phyloP scores from a whole-genome alignment of 2,888 invertebrate genomes.

The Nasonovia ribisnigri region DNA sequence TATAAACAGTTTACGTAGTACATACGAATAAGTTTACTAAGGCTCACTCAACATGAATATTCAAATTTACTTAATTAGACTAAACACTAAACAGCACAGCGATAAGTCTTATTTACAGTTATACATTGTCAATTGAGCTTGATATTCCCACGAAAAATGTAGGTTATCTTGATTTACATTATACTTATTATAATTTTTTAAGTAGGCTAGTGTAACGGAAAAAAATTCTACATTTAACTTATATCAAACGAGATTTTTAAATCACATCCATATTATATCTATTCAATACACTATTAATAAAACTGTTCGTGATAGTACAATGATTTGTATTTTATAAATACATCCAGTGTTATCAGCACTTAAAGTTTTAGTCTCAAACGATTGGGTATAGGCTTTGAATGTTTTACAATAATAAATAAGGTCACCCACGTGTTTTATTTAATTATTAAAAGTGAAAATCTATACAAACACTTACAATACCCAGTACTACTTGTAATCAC shows the following conservation, averaged over 20 bases:
- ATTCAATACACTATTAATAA: not conserved
- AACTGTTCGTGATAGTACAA: not conserved
- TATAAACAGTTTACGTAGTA: not conserved
- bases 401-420: not conserved
- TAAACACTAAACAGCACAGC: not conserved
- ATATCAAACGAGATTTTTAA: not conserved
- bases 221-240: not conserved
- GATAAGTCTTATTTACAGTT: not conserved
- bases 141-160: slow-evolving; percentile 10
- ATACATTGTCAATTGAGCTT: not conserved
- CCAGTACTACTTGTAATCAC: not conserved
- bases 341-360: not conserved
- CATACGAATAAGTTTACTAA: not conserved
- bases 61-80: not conserved
- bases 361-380: not conserved
- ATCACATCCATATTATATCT: not conserved
- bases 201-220: not conserved
- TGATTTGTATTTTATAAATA: not conserved
- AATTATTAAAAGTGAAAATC: not conserved
- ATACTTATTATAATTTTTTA: not conserved
- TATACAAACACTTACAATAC: not conserved
- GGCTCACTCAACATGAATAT: not conserved
- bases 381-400: not conserved
- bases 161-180: slow-evolving; percentile 6
- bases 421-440: not conserved